Conservation (phyloP, 2,888 invertebrate species). For the Epinotia demarniana region DNA sequence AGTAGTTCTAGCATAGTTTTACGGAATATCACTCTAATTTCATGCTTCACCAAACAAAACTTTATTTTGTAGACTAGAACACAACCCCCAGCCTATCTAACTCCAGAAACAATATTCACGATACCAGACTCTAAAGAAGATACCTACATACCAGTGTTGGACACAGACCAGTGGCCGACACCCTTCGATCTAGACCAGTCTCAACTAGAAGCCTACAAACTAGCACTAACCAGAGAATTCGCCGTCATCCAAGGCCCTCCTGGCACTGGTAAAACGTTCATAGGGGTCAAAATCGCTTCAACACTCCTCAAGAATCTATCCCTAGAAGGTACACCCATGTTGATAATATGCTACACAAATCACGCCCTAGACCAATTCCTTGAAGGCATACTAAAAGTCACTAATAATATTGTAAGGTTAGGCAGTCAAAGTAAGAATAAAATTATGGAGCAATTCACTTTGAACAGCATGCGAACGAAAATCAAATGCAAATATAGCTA, state of each 20-base stretch:
- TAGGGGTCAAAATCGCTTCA: constrained; percentile 90
- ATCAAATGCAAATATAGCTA: constrained; percentile 71
- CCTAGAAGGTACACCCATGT: constrained; percentile 86
- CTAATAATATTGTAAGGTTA: constrained; percentile 86
- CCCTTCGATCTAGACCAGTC: constrained; percentile 85
- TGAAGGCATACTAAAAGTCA: constrained; percentile 86
- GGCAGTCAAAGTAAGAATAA: constrained; percentile 88
- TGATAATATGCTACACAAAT: constrained; percentile 93
- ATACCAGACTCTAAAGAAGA: constrained; percentile 58
- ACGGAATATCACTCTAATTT: no score
- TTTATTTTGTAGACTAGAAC: constrained; percentile 60
- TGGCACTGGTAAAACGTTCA: constrained; percentile 93
- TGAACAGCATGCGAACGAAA: constrained; percentile 69
- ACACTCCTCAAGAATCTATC: constrained; percentile 86
- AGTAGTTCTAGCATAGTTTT: no score
- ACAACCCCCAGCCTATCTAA: constrained; percentile 71
- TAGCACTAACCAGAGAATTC: constrained; percentile 89
- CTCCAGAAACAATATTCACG: constrained; percentile 65
- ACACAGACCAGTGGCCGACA: constrained; percentile 78
- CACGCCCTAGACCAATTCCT: constrained; percentile 95
- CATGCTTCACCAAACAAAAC: neutral
- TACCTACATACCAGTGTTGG: constrained; percentile 66
- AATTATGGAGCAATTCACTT: constrained; percentile 80
- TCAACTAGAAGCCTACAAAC: constrained; percentile 87
- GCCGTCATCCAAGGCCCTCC: constrained; percentile 94